Percentiles rank a stretch among this genome's conserved stretches.
phyloP scores from a whole-genome alignment of 2,888 invertebrate species.

The Timema podura region DNA sequence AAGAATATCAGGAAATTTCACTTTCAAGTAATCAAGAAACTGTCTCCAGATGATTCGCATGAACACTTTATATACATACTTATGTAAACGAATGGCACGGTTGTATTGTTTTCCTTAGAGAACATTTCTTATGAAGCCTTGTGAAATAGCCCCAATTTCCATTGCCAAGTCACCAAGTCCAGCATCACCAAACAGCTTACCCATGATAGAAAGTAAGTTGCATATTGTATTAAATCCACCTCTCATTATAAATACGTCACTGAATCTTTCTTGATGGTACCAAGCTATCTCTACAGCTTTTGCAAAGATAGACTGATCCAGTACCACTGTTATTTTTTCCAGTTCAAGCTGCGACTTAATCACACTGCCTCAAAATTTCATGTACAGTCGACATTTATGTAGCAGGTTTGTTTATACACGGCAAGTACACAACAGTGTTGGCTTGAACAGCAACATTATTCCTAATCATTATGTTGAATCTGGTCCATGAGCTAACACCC shows the following conservation, averaged over 20 bases:
- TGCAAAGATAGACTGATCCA: conserved; percentile 4
- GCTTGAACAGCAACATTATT: no score
- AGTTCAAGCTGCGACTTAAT: background rate
- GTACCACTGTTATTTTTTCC: background rate
- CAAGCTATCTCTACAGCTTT: conserved; percentile 7
- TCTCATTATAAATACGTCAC: background rate
- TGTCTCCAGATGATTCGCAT: background rate
- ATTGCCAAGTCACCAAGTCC: background rate
- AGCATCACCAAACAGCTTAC: background rate
- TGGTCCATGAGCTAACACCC: no score
- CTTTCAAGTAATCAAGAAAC: conserved; percentile 6
- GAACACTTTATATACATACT: conserved; percentile 1
- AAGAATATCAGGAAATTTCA: no score
- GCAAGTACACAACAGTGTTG: no score
- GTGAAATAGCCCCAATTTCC: background rate
- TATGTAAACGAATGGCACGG: background rate
- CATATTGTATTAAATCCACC: background rate
- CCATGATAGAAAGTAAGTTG: conserved; percentile 3
- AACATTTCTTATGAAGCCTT: background rate
- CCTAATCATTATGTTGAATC: no score
- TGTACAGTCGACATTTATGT: background rate
- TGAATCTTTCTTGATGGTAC: background rate
- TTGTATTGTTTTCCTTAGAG: conserved; percentile 3
- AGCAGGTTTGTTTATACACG: no score
- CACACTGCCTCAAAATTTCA: background rate